Evolutionary conservation across 2,888 invertebrate genomes (phyloP).

Genomic region (Trypoxylon attenuatum): DNA sequence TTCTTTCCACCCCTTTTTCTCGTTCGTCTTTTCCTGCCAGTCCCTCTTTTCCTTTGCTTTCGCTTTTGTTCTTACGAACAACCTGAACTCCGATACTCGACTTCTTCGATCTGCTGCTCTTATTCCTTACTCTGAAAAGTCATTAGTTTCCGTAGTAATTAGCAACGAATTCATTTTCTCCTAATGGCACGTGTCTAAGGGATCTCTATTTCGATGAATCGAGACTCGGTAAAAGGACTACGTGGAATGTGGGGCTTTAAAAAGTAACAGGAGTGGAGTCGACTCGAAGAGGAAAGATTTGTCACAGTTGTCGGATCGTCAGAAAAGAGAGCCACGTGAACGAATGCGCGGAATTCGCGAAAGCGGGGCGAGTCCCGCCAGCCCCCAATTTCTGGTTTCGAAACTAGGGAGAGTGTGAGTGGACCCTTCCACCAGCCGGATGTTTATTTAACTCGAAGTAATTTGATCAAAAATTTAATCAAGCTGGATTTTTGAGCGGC

Average conservation of each 20-base stretch:
- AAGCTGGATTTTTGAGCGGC: slow-evolving; percentile 72
- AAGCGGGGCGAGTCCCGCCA: slow-evolving; percentile 13
- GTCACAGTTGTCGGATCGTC: slow-evolving; percentile 43
- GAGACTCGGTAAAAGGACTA: not conserved
- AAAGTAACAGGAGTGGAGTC: not conserved
- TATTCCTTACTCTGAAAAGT: slow-evolving; percentile 42
- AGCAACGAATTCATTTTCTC: slow-evolving; percentile 30
- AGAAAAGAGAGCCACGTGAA: slow-evolving; percentile 52
- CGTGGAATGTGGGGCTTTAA: too few relatives aligned
- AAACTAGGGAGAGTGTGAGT: slow-evolving; percentile 12
- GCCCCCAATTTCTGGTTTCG: slow-evolving; percentile 11
- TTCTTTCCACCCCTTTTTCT: slow-evolving; percentile 32
- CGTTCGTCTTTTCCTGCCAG: slow-evolving; percentile 1
- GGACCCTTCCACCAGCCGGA: slow-evolving; percentile 45
- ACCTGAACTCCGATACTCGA: not conserved
- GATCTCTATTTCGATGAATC: not conserved
- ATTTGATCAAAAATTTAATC: slow-evolving; percentile 75
- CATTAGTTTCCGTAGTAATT: slow-evolving; percentile 61
- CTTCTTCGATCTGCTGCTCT: slow-evolving; percentile 15
- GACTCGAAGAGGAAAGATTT: slow-evolving; percentile 26
- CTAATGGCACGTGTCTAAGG: not conserved
- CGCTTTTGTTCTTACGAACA: too few relatives aligned
- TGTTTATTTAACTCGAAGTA: slow-evolving; percentile 74
- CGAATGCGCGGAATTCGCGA: slow-evolving; percentile 61
- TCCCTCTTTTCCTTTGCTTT: slow-evolving; percentile 9